Evolutionary conservation across 2,888 invertebrate species (phyloP), one percentile per base, ranked within the genome.

Genomic region (Parnassius orleans): DNA sequence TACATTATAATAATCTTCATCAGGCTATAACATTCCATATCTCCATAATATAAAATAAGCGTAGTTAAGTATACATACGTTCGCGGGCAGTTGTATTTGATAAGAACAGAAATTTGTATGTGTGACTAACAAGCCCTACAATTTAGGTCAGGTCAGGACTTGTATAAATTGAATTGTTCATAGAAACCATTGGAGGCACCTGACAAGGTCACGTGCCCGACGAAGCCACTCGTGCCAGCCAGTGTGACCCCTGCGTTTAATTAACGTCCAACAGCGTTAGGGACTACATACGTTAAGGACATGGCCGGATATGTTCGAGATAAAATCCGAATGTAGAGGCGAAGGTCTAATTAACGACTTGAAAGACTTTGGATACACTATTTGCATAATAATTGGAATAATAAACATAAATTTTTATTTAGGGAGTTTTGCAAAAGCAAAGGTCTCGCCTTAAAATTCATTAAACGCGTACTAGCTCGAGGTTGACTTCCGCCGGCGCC

Each of bases 161-260:
- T 44, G 43, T 61, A 33, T 50, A 54, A 57, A 54, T 57, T 53
- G 14, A 62, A 53, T 58, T 53, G 62, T 62, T 58, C 15, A 59
- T 52, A 47, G 53, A 43, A 15, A 53, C 50, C 47, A 42, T 12
- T 42, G 48, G 50, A 14, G 54, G 55, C 61, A 61, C 48, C 46
- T 47, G 52, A 50, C 58, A 51, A 50, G 61, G 56, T 51, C 55
- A 44, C 41, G 56, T 61, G 56, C 43, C 33, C 55, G 9, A 55
- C 44, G 61, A 51, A 50, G 19, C 43, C 57, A 41, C 41, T 19
- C 57, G 51, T 61, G 46, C 41, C 51, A 24, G 19, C 41, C 61
- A 56, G 52, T 56, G 56, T 56, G 56, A 61, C 51, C 47, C 46
- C 24, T 33, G 14, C 50, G 42, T 11, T 24, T n/a, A 15, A 50